These are phyloP conservation scores for Canis aureus DNA, from an alignment of 2,113 vertebrate genomes.

Conservation along the genomic window DNA sequence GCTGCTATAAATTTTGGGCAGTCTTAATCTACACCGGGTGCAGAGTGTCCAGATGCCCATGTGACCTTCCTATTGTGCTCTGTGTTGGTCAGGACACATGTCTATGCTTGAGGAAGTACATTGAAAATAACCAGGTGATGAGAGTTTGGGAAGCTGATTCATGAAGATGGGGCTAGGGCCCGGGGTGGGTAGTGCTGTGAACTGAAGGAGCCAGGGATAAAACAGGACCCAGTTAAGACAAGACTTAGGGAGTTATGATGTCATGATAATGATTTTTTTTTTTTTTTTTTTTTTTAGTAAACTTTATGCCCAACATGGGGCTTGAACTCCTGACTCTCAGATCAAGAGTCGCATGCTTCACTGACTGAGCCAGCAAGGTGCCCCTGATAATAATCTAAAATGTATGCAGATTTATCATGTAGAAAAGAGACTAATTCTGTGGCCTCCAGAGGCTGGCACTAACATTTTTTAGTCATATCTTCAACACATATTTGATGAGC, in stretches of 20 bases:
- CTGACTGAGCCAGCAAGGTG: not conserved
- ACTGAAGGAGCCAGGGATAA: not conserved
- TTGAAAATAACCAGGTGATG: not conserved
- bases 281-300: not conserved
- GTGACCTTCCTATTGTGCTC: not conserved
- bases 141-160: not conserved
- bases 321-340: not conserved
- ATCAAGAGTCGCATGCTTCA: not conserved
- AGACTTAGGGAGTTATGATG: not conserved
- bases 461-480: not conserved
- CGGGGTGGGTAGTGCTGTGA: no score
- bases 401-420: not conserved
- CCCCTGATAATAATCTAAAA: not conserved
- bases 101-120: not conserved
- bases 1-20: not conserved
- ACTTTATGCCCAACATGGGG: not conserved
- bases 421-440: not conserved
- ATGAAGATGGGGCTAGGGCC: no score
- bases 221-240: not conserved
- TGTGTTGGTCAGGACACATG: not conserved
- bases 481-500: not conserved
- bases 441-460: not conserved
- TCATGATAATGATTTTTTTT: not conserved
- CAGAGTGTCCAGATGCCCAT: accelerated
- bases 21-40: not conserved